phyloP scores from a whole-genome alignment of 2,797 vertebrate genomes.

The Myotis planiceps region DNA sequence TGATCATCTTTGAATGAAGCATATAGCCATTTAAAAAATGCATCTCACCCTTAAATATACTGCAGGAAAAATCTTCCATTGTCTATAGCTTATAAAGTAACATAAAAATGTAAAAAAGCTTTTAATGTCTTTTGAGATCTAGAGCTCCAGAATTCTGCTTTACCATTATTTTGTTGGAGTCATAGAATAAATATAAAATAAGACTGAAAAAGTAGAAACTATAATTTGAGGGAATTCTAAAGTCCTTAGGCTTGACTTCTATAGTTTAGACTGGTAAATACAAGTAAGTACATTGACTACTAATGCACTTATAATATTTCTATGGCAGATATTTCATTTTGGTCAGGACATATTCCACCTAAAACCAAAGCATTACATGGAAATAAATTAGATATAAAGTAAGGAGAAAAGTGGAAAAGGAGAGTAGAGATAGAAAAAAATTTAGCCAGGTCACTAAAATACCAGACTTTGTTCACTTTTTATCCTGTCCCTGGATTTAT shows the following conservation, averaged over 20 bases:
- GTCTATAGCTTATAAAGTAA: neutral
- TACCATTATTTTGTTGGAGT: neutral
- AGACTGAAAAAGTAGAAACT: neutral
- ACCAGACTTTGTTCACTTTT: neutral
- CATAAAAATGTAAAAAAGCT: neutral
- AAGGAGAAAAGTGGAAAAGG: neutral
- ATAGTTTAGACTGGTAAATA: neutral
- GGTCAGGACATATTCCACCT: neutral
- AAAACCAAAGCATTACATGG: neutral
- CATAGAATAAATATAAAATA: neutral
- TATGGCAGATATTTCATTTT: neutral
- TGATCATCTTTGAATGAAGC: neutral
- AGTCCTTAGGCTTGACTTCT: neutral
- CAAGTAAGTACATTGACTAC: neutral
- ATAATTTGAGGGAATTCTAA: neutral
- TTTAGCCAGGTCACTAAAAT: neutral
- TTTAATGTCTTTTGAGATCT: neutral
- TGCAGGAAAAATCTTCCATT: neutral
- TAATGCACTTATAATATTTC: neutral
- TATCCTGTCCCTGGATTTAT: neutral
- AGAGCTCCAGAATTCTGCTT: neutral
- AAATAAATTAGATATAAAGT: neutral
- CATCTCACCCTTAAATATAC: fast-evolving
- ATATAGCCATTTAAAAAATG: neutral
- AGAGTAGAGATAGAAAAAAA: neutral